phyloP scores from a whole-genome alignment of 2,113 vertebrate species.

The Alectura lathami region DNA sequence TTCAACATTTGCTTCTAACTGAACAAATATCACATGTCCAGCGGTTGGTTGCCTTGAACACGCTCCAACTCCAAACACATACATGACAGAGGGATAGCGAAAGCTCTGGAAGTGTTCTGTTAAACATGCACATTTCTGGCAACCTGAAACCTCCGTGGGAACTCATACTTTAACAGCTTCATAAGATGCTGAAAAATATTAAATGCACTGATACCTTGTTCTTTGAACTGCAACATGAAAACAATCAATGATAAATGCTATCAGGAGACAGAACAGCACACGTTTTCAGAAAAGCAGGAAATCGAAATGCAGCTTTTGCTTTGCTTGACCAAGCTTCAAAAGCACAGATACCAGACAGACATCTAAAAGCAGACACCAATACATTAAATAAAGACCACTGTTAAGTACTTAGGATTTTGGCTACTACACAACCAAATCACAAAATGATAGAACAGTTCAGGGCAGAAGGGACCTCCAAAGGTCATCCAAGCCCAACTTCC shows the following conservation, averaged over 20 bases:
- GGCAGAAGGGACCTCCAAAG: neutral
- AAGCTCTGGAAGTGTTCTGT: neutral
- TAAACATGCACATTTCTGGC: neutral
- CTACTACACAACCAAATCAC: neutral
- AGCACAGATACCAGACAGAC: neutral
- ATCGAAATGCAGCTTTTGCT: neutral
- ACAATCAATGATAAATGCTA: neutral
- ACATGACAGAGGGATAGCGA: fast-evolving
- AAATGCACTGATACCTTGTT: neutral
- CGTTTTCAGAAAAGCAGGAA: neutral
- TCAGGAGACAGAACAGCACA: neutral
- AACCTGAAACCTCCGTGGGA: neutral
- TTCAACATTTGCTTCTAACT: neutral
- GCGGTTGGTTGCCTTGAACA: neutral
- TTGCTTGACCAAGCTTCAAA: neutral
- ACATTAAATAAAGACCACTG: neutral
- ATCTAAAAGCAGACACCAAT: neutral
- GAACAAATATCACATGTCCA: fast-evolving
- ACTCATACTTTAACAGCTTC: neutral
- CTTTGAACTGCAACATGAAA: neutral
- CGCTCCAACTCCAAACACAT: neutral
- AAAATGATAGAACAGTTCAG: neutral
- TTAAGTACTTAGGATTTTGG: neutral
- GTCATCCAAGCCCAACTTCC: neutral
- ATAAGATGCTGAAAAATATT: neutral